Conservation (phyloP, 2,888 invertebrate species). For the Calliphora vomitoria region DNA sequence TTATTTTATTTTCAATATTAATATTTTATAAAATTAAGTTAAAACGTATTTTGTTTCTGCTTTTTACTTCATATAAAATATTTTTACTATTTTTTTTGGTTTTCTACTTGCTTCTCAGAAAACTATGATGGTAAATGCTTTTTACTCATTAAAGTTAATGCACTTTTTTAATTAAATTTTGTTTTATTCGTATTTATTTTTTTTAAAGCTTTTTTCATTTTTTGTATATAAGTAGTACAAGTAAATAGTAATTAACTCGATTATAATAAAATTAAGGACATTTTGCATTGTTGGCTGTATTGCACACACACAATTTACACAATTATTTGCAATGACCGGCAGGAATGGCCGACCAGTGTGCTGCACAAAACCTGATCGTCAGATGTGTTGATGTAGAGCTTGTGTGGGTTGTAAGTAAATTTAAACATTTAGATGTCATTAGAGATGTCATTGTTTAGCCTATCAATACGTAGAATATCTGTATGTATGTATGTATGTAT, state of each 20-base stretch:
- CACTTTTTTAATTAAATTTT: slow-evolving; percentile 67
- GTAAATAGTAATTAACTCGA: slow-evolving; percentile 62
- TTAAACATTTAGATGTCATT: slow-evolving; percentile 38
- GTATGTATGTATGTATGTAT: neutral
- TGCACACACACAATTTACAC: neutral
- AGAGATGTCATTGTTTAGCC: slow-evolving; percentile 46
- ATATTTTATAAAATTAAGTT: slow-evolving; percentile 72
- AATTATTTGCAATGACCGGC: neutral
- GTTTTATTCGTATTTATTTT: slow-evolving; percentile 48
- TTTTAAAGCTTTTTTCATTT: neutral
- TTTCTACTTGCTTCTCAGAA: slow-evolving; percentile 47
- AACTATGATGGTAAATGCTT: slow-evolving; percentile 57
- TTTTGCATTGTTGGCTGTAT: slow-evolving; percentile 46
- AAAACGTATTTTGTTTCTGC: slow-evolving; percentile 50
- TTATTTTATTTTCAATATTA: slow-evolving; percentile 54
- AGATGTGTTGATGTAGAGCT: neutral
- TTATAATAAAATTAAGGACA: slow-evolving; percentile 63
- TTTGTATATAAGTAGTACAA: neutral
- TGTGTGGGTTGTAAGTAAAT: slow-evolving; percentile 23
- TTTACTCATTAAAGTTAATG: slow-evolving; percentile 71
- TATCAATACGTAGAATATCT: neutral
- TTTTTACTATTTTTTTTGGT: neutral
- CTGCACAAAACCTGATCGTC: neutral
- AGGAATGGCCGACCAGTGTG: neutral
- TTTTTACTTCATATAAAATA: slow-evolving; percentile 31